These are phyloP conservation scores for Corythornis vintsioides DNA, from an alignment of 2,113 vertebrate species.

Conservation along the genomic window DNA sequence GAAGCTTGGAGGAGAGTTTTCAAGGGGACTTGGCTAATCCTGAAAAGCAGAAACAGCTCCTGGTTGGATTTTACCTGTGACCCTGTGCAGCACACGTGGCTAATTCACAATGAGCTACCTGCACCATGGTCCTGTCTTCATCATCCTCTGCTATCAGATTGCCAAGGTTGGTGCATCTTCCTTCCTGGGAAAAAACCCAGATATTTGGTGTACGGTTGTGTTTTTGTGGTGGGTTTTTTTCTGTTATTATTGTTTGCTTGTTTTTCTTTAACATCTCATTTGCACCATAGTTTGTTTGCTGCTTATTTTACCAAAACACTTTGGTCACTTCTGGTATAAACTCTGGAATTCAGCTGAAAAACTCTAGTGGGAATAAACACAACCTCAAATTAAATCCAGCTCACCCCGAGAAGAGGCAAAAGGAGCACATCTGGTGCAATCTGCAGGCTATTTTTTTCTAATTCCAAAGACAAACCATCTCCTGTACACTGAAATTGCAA, in stretches of 20 bases:
- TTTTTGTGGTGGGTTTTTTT: background rate
- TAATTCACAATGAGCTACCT: background rate
- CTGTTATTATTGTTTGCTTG: no score
- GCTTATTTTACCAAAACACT: background rate
- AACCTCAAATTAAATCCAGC: background rate
- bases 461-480: conserved; percentile 15
- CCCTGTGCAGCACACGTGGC: background rate
- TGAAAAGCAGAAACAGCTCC: background rate
- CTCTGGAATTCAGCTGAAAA: background rate
- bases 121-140: background rate
- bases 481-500: background rate
- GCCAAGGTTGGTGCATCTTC: background rate
- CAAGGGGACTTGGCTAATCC: background rate
- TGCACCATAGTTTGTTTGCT: background rate
- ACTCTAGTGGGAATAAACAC: background rate
- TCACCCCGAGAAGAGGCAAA: background rate
- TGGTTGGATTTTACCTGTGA: background rate
- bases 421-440: background rate
- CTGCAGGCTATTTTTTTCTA: background rate
- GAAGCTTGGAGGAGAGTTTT: background rate
- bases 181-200: background rate
- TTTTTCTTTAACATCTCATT: background rate
- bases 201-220: background rate
- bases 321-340: background rate
- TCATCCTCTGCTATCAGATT: background rate